phyloP scores from a whole-genome alignment of 2,113 vertebrate species.

The Crotalus helleri region DNA sequence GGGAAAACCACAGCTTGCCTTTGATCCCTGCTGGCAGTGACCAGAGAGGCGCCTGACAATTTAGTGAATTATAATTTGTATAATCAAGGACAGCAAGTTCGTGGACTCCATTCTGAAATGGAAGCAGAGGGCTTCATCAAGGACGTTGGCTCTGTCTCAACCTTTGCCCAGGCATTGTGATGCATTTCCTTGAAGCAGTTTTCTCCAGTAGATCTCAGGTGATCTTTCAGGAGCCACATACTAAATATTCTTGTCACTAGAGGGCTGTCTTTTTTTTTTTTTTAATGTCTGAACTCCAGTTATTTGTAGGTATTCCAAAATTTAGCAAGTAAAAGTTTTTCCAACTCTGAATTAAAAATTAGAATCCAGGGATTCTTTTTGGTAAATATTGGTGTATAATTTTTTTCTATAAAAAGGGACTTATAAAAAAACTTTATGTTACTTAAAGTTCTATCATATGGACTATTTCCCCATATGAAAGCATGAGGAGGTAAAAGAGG shows the following conservation, averaged over 20 bases:
- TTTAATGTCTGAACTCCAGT: neutral
- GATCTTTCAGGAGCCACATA: neutral
- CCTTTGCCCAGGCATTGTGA: neutral
- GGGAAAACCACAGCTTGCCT: neutral
- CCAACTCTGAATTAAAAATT: neutral
- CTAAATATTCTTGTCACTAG: neutral
- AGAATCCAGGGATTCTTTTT: neutral
- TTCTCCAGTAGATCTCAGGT: neutral
- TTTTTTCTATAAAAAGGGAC: neutral
- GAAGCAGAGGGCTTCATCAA: neutral
- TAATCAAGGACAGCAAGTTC: neutral
- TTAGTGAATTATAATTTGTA: neutral
- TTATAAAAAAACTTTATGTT: neutral
- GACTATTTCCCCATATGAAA: neutral
- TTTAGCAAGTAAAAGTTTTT: neutral
- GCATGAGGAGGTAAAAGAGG: neutral
- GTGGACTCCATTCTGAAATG: neutral
- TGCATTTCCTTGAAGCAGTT: neutral
- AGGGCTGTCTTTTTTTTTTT: neutral
- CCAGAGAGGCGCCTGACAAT: neutral
- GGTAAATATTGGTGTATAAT: neutral
- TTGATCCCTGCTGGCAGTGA: neutral
- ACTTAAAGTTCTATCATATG: neutral
- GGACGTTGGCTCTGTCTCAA: neutral
- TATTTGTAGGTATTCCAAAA: neutral